Evolutionary conservation across 2,113 vertebrate species (phyloP), one percentile per base, ranked within the genome.

Genomic region (Apeltes quadracus): DNA sequence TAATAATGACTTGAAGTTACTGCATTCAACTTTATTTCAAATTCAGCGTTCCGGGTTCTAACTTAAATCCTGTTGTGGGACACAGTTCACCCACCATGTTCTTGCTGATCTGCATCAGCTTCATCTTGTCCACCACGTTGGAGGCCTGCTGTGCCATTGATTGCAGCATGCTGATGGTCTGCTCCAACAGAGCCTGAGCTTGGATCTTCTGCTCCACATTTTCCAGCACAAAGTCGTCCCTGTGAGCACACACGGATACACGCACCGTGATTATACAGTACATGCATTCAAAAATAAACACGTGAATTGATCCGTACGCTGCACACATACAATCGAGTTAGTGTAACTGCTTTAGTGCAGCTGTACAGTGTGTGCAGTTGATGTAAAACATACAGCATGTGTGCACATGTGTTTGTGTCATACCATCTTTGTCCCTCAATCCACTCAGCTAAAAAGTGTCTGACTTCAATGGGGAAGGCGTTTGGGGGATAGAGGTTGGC

Each of bases 361-460:
- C 5, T 29, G 29, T 29, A 29, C 29, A 29, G 29, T 29, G 7
- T 34, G 27, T 51, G 43, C 25, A 5, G 53, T 32, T 16, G 22
- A 1, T 14, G 55, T 25, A 2, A 41, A 14, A 53, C 20, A 22
- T 53, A 34, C 32, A 34, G 32, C 7, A 15, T 38, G 54, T 36
- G 12, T 51, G 34, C 36, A 7, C 12, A 5, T 16, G 56, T 44
- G 0, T 78, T 34, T 9, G 59, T 69, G 5, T 61, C 66, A 5
- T 93, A 94, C 94, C 94, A 94, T 87, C 68, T 80, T 75, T 94
- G 93, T 2, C 59, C 79, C 82, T 94, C 93, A 32, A 94, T 91
- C 94, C 94, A 94, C 0, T 75, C 89, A 27, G 90, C 84, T 69
- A 93, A 68, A 73, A 92, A 93, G 73, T 93, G 85, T 62, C 94